Conservation (phyloP, 2,888 invertebrate genomes). For the Bimastos eiseni region DNA sequence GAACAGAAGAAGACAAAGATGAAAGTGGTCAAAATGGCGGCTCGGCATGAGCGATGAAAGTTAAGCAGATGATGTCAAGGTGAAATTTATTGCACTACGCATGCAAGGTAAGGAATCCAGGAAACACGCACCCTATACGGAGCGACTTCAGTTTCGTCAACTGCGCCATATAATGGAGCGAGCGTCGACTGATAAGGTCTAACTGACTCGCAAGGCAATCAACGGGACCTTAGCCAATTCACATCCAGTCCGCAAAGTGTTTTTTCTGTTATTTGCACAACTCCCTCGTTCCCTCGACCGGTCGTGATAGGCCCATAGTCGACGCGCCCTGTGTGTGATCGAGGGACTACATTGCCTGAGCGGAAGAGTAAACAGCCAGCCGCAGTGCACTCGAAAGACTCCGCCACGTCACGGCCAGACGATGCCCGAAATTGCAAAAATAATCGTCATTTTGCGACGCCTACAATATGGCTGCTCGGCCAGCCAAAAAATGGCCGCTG, state of each 20-base stretch:
- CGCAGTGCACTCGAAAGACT: slow-evolving; percentile 6
- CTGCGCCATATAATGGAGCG: not conserved
- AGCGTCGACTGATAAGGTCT: not conserved
- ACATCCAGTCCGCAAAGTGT: not conserved
- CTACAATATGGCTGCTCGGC: not conserved
- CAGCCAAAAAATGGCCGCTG: not conserved
- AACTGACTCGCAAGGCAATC: not conserved
- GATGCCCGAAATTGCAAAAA: not conserved
- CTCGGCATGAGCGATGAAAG: not conserved
- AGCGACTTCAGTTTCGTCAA: not conserved
- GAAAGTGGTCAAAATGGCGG: not conserved
- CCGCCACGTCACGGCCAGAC: not conserved
- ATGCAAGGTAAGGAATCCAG: not conserved
- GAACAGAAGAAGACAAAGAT: not conserved
- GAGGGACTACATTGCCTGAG: not conserved
- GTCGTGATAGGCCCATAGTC: not conserved
- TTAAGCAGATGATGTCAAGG: not conserved
- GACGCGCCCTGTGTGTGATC: not conserved
- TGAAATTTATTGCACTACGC: not conserved
- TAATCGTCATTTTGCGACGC: slow-evolving; percentile 13
- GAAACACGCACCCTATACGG: not conserved
- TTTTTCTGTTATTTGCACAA: not conserved
- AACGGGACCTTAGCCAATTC: slow-evolving; percentile 5
- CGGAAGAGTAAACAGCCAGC: not conserved
- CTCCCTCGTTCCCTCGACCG: not conserved